Conservation (phyloP, 2,113 vertebrate genomes). For the Cepphus grylle region DNA sequence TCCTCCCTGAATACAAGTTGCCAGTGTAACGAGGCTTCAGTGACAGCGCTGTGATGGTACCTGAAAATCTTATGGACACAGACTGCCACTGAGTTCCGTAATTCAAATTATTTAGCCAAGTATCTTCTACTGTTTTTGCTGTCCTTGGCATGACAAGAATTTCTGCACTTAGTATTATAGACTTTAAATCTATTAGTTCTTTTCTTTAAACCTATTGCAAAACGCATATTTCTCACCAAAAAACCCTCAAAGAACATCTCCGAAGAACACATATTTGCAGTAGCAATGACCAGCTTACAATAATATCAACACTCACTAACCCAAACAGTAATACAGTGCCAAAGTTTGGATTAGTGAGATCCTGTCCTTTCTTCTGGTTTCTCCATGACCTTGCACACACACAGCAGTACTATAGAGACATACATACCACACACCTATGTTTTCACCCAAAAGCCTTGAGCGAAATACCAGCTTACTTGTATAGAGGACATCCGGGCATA, state of each 20-base stretch:
- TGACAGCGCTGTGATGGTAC: background rate
- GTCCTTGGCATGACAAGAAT: background rate
- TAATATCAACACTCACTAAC: background rate
- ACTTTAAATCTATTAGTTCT: background rate
- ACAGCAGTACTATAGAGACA: background rate
- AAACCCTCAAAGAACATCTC: background rate
- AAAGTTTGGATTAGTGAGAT: background rate
- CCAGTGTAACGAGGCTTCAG: background rate
- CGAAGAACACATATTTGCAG: background rate
- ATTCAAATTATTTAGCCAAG: background rate
- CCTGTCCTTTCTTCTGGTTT: background rate
- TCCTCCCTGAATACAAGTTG: background rate
- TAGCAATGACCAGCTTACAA: background rate
- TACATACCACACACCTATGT: background rate
- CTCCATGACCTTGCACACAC: background rate
- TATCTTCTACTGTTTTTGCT: background rate
- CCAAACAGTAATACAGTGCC: background rate
- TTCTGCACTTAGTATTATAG: background rate
- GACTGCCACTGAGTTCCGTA: background rate
- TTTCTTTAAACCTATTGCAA: background rate
- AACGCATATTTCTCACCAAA: background rate
- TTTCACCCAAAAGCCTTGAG: background rate
- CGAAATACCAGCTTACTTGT: slow-evolving; percentile 75
- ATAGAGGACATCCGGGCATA: slow-evolving; percentile 84
- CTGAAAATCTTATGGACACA: background rate